Conservation (phyloP, 2,888 invertebrate genomes). For the Alloplasta piceator region DNA sequence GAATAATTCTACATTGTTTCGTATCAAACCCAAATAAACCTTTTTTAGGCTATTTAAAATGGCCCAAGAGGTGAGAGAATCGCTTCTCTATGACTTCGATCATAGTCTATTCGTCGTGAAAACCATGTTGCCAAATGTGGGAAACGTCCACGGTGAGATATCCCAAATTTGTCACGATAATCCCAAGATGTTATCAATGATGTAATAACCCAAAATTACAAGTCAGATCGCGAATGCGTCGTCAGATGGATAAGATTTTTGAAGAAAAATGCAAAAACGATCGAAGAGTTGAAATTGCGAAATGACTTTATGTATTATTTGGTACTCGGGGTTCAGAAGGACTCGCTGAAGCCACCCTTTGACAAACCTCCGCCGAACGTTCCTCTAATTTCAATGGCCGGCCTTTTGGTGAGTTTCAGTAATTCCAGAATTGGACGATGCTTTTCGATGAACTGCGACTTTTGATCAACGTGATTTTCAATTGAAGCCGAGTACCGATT, state of each 20-base stretch:
- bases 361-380: slow-evolving; percentile 84
- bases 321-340: slow-evolving; percentile 83
- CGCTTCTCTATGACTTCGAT: slow-evolving; percentile 83
- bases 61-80: slow-evolving; percentile 66
- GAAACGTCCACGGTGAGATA: slow-evolving; percentile 74
- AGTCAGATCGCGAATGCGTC: slow-evolving; percentile 83
- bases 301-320: slow-evolving; percentile 85
- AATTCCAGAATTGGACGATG: no score
- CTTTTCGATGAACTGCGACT: no score
- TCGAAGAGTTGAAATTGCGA: slow-evolving; percentile 84
- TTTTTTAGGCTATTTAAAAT: slow-evolving; percentile 40
- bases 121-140: slow-evolving; percentile 83
- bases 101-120: slow-evolving; percentile 84
- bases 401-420: slow-evolving; percentile 80
- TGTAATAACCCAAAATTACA: neutral
- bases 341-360: slow-evolving; percentile 84
- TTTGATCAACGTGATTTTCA: neutral
- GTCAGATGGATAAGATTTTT: slow-evolving; percentile 85
- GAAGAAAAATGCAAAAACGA: slow-evolving; percentile 81
- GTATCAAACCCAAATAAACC: no score
- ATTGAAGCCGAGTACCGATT: slow-evolving; percentile 36
- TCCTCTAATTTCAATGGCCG: slow-evolving; percentile 82
- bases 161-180: slow-evolving; percentile 14
- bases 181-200: slow-evolving; percentile 13
- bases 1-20: no score